phyloP scores from a whole-genome alignment of 2,113 vertebrate species.

The Anthoscopus minutus region DNA sequence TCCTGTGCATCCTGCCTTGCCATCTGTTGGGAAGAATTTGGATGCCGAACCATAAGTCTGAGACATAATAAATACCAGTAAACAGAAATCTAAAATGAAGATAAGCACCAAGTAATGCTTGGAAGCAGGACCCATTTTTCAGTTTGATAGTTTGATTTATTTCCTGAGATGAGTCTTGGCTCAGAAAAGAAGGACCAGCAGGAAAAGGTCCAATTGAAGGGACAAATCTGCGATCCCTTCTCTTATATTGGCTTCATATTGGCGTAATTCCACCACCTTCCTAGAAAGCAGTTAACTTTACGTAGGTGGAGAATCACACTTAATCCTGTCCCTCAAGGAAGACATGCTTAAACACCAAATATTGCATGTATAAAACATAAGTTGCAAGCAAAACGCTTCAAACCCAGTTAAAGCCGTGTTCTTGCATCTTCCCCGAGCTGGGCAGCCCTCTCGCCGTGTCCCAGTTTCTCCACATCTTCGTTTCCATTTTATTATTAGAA shows the following conservation, averaged over 20 bases:
- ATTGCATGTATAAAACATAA: conserved; percentile 37
- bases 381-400: background rate
- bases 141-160: conserved; percentile 9
- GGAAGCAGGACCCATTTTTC: conserved; percentile 24
- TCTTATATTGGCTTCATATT: conserved; percentile 13
- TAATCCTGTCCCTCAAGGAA: conserved; percentile 50
- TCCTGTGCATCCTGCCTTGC: conserved; percentile 51
- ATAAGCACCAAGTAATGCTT: conserved; percentile 31
- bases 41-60: conserved; percentile 26
- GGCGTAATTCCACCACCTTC: conserved; percentile 23
- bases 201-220: conserved; percentile 39
- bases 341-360: conserved; percentile 40
- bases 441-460: background rate
- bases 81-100: conserved; percentile 39
- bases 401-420: background rate
- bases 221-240: background rate
- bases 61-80: conserved; percentile 50
- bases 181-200: conserved; percentile 16
- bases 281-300: conserved; percentile 50
- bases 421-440: background rate
- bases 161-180: conserved; percentile 21
- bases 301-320: conserved; percentile 14
- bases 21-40: conserved; percentile 47
- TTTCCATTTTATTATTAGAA: background rate
- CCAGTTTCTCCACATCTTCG: background rate